Evolutionary conservation across 1,140 invertebrate species (phyloP), one percentile per base, ranked within the genome.

Genomic region (Drosophila sproati): DNA sequence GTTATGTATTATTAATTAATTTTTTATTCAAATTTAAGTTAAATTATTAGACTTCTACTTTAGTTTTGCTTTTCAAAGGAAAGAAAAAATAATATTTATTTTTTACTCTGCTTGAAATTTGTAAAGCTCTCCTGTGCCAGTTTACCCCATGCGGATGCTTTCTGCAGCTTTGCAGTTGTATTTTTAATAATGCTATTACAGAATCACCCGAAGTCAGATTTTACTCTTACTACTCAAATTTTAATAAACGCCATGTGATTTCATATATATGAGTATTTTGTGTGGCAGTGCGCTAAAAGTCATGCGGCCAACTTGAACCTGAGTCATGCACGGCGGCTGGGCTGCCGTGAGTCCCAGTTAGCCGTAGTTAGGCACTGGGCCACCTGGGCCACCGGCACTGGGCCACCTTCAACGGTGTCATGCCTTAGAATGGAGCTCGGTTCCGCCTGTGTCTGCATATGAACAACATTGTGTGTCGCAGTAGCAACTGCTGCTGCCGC

Each of bases 401-500:
- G 72, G 82, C 70, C 87, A 91, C 87, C 87, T 91, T 91, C 80
- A 81, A 73, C 82, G 62, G 88, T 91, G 87, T 91, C 87, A 88
- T 70, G 80, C 85, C 76, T 78, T 77, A 69, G 79, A 89, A 89
- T 83, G 72, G 85, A 73, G 79, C 39, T 73, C 68, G 82, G 72
- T 81, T 73, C 61, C 69, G 63, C 67, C 66, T 69, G 78, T 76
- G 39, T 29, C 59, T 72, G 80, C 71, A 77, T 78, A 63, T 71
- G 73, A 77, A 20, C 69, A 77, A 74, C 56, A 63, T 62, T 32
- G 63, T 74, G 57, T 76, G 73, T 60, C 60, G 61, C 73, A 73
- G 54, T 73, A 41, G 71, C 51, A 3, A 47, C 54, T 32, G 62
- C 32, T 51, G 66, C 45, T 39, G 57, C 48, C 41, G 56, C 57